Percentiles rank a stretch among this genome's conserved stretches.
Evolutionary conservation across 92 coral and sea anemone genomes (phyloP).

Genomic region (Chrysogorgia sp.): DNA sequence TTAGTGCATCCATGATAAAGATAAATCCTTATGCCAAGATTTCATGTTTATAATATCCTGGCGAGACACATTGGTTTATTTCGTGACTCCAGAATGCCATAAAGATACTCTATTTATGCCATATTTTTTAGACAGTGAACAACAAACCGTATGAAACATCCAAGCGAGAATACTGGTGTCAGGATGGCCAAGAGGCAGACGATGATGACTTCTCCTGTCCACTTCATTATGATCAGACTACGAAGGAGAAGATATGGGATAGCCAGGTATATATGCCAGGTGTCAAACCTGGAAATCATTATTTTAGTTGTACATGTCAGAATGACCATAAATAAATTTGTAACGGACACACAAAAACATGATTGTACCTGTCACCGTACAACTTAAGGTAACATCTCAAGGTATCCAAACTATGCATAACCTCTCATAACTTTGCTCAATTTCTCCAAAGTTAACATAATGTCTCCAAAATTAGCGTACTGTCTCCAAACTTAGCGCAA

Average conservation of each 20-base stretch:
- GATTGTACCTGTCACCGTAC: neutral
- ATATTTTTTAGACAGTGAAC: conserved; percentile 5
- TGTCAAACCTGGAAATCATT: too few relatives aligned
- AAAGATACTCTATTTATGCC: neutral
- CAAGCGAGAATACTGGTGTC: conserved; percentile 25
- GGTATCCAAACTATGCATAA: too few relatives aligned
- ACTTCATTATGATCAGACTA: conserved; percentile 56
- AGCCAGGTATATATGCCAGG: conserved; percentile 20
- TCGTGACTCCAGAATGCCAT: neutral
- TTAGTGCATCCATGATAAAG: too few relatives aligned
- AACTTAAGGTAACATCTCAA: too few relatives aligned
- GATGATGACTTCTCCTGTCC: conserved; percentile 70
- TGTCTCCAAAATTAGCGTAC: too few relatives aligned
- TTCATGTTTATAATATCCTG: neutral
- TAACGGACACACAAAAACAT: neutral
- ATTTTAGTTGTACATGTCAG: too few relatives aligned
- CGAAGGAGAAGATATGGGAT: conserved; percentile 30
- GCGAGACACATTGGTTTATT: neutral
- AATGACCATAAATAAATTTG: too few relatives aligned
- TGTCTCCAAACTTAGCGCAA: too few relatives aligned
- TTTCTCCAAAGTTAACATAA: too few relatives aligned
- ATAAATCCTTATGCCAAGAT: too few relatives aligned
- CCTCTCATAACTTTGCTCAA: too few relatives aligned
- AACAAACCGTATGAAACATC: conserved; percentile 43
- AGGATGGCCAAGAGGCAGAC: conserved; percentile 9